phyloP scores from a whole-genome alignment of 2,797 vertebrate genomes.

The Aldrovandia affinis region DNA sequence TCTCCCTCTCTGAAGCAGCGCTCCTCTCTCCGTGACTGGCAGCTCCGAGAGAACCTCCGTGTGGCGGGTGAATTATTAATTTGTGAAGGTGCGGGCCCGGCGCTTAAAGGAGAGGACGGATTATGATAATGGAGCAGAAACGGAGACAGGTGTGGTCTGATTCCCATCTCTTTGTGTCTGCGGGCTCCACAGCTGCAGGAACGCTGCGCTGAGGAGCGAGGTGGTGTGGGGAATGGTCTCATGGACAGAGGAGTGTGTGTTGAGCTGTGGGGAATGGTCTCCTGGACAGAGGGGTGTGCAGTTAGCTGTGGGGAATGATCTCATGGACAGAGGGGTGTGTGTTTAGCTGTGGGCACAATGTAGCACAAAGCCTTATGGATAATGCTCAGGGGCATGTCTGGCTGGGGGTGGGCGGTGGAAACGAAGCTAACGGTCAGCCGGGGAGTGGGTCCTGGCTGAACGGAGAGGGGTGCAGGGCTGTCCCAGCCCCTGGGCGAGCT shows the following conservation, averaged over 20 bases:
- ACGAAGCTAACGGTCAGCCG: not conserved
- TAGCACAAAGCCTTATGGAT: too few relatives aligned
- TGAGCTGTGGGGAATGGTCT: conserved; percentile 7
- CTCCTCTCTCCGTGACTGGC: conserved; percentile 4
- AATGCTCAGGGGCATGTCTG: too few relatives aligned
- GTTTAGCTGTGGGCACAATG: too few relatives aligned
- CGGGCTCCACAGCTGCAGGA: not conserved
- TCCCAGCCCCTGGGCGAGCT: not conserved
- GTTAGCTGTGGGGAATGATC: too few relatives aligned
- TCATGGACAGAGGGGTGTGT: too few relatives aligned
- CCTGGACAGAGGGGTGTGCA: too few relatives aligned
- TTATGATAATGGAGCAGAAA: not conserved
- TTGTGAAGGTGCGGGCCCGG: not conserved
- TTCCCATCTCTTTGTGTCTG: not conserved
- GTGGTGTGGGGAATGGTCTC: not conserved
- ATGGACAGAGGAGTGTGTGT: not conserved
- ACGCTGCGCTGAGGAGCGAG: not conserved
- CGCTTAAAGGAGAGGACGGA: not conserved
- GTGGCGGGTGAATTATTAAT: conserved; percentile 33
- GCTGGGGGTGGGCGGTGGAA: not conserved
- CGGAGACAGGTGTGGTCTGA: not conserved
- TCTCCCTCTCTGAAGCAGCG: not conserved
- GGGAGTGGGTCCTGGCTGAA: not conserved
- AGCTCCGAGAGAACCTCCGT: not conserved
- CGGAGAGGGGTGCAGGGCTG: not conserved